Evolutionary conservation across 2,888 invertebrate species (phyloP).

Genomic region (Byasa hedistus): DNA sequence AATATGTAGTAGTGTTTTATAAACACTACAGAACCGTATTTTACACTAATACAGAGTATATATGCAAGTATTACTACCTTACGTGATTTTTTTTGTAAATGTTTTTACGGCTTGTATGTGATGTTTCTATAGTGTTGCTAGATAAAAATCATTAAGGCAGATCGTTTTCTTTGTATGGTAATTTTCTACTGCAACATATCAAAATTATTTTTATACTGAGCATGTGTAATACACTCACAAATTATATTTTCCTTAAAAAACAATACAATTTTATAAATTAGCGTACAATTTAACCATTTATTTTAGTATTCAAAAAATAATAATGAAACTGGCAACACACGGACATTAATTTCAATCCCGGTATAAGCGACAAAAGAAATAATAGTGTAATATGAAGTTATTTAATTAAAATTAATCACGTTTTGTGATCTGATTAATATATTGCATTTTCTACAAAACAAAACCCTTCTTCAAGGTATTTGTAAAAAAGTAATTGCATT

Average conservation of each 20-base stretch:
- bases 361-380: not conserved
- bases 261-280: too few species aligned
- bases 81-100: too few species aligned
- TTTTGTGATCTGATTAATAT: not conserved
- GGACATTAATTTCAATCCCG: not conserved
- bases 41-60: not conserved
- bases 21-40: not conserved
- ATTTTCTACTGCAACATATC: too few species aligned
- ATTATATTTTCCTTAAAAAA: too few species aligned
- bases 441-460: not conserved
- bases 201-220: too few species aligned
- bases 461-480: constrained; percentile 9
- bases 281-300: too few species aligned
- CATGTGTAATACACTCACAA: too few species aligned
- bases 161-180: too few species aligned
- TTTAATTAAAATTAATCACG: not conserved
- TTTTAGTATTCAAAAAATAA: too few species aligned
- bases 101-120: too few species aligned
- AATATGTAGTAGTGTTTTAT: not conserved
- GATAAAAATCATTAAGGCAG: not conserved
- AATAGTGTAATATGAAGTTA: not conserved
- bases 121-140: not conserved
- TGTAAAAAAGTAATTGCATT: not conserved
- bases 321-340: not conserved
- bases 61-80: too few species aligned